Evolutionary conservation across 2,888 invertebrate genomes (phyloP).

Genomic region (Eupithecia pulchellata): DNA sequence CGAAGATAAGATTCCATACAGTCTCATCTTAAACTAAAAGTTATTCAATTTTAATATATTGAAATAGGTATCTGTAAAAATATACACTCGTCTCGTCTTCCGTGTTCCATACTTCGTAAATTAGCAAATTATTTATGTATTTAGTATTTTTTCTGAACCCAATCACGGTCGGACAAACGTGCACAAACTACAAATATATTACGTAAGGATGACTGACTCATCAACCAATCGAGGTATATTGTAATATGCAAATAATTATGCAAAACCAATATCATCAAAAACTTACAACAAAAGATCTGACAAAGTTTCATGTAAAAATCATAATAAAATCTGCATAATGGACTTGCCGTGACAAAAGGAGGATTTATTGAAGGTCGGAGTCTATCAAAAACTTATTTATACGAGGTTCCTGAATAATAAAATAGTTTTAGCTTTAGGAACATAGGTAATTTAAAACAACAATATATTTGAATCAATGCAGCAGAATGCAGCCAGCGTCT

Average conservation of each 20-base stretch:
- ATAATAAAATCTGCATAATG: constrained; percentile 43
- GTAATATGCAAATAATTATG: constrained; percentile 18
- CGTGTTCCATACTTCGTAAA: neutral
- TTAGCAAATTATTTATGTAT: constrained; percentile 1
- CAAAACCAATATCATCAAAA: constrained; percentile 28
- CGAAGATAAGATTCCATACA: too few relatives aligned
- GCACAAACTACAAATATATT: constrained; percentile 23
- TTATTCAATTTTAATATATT: too few relatives aligned
- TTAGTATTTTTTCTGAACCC: constrained; percentile 17
- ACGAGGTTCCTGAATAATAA: constrained; percentile 13
- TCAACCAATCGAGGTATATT: constrained; percentile 18
- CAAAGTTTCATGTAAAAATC: constrained; percentile 35
- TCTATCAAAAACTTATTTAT: constrained; percentile 1
- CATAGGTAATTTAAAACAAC: neutral
- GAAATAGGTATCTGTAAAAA: too few relatives aligned
- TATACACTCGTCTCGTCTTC: neutral
- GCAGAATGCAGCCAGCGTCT: too few relatives aligned
- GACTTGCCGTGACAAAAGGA: constrained; percentile 30
- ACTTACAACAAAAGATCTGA: constrained; percentile 12
- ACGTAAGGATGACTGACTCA: constrained; percentile 32
- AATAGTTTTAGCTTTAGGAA: neutral
- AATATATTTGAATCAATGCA: too few relatives aligned
- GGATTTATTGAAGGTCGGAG: constrained; percentile 29
- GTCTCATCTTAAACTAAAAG: too few relatives aligned
- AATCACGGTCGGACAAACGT: constrained; percentile 30